Percentiles rank a stretch among this genome's conserved stretches.
These are phyloP conservation scores for Apeira syringaria DNA, from an alignment of 2,888 invertebrate genomes.

Conservation along the genomic window DNA sequence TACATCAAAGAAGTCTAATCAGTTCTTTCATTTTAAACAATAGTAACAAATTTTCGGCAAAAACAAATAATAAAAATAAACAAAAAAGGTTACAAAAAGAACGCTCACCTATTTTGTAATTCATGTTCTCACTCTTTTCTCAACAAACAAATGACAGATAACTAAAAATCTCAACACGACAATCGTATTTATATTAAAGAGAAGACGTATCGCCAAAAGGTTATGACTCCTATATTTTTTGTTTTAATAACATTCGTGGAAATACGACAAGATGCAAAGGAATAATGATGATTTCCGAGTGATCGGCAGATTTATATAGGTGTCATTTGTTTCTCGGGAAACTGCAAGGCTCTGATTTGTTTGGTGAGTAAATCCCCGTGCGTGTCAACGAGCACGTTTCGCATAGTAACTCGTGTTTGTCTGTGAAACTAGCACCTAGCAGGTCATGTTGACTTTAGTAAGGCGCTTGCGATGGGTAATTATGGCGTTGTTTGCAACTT, in stretches of 20 bases:
- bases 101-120: constrained; percentile 24
- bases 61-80: too few relatives aligned
- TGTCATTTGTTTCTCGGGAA: constrained; percentile 7
- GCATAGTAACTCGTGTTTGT: neutral
- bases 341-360: constrained; percentile 10
- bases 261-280: constrained; percentile 1
- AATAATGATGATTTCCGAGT: constrained; percentile 6
- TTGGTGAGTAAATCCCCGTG: constrained; percentile 14
- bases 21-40: too few relatives aligned
- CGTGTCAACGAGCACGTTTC: constrained; percentile 6
- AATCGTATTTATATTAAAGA: constrained; percentile 13
- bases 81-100: too few relatives aligned
- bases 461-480: too few relatives aligned
- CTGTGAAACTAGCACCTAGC: neutral
- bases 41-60: too few relatives aligned
- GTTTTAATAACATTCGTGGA: constrained; percentile 7
- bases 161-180: neutral
- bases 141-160: constrained; percentile 1
- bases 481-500: too few relatives aligned
- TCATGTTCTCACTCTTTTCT: constrained; percentile 20
- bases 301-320: constrained; percentile 13
- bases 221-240: constrained; percentile 8
- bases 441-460: neutral
- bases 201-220: neutral
- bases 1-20: too few relatives aligned